Evolutionary conservation across 2,888 invertebrate genomes (phyloP), one percentile per base, ranked within the genome.

Genomic region (Callosobruchus maculatus): DNA sequence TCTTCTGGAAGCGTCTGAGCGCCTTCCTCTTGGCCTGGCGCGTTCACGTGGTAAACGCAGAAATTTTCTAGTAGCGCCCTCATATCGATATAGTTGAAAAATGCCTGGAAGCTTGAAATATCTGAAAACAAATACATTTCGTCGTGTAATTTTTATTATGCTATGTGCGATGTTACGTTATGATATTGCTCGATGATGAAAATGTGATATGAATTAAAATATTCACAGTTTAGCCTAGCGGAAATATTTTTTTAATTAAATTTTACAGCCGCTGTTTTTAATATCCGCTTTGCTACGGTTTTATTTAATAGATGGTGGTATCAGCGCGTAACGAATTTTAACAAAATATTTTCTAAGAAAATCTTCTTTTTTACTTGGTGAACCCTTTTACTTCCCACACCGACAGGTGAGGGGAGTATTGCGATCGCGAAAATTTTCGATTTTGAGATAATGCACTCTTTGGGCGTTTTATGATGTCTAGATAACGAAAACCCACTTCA

Each of bases 11-110:
- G 90, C 73, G 95, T 94, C 69, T 94, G 91, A 21, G 98, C 97
- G 30, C 96, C 97, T 85, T 99, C 98, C 86, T 99, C 97, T 87
- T 99, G 99, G 20, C 99, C 99, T 0, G 99, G 99, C 71, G 99
- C 99, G 86, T 97, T 99, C 75, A 99, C 93, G 88, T 99, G 99
- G 88, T 97, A 98, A 80, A 99, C 95, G 89, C 97, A 97, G 89
- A 99, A 99, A 89, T 97, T 95, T 84, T 97, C 95, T 83, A 96
- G 89, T 80, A 97, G 88, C 68, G 94, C 93, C 76, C 95, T 90
- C 96, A 97, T 97, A 84, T 97, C 95, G 82, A 94, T 94, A 89
- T 92, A 96, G 89, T 96, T 96, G 90, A 97, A 97, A 89, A 97
- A 97, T 75, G 95, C 94, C 90, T 96, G 95, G 89, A 96, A 97